phyloP scores from a whole-genome alignment of 1,140 invertebrate genomes.

The Oedothorax gibbosus region DNA sequence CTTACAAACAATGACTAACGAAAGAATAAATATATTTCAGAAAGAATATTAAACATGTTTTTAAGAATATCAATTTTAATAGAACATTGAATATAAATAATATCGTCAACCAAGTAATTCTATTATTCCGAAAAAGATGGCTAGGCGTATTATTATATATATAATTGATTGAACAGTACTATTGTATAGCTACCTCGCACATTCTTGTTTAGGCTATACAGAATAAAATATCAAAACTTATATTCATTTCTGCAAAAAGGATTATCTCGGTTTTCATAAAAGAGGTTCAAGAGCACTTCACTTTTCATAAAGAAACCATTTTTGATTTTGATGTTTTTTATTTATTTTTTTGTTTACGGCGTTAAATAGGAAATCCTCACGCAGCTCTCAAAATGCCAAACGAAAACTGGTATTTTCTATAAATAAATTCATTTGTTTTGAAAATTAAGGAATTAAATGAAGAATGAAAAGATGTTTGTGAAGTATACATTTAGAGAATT shows the following conservation, averaged over 20 bases:
- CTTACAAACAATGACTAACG: too few relatives aligned
- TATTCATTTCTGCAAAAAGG: background rate
- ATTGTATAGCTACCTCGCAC: slow-evolving; percentile 12
- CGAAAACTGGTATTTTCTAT: background rate
- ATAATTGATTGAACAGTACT: background rate
- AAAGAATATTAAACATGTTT: too few relatives aligned
- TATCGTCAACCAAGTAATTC: too few relatives aligned
- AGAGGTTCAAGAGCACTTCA: slow-evolving; percentile 51
- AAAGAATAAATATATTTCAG: too few relatives aligned
- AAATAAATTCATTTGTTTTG: background rate
- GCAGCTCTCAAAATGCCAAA: slow-evolving; percentile 20
- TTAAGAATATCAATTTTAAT: too few relatives aligned
- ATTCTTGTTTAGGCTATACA: background rate
- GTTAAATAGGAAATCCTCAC: slow-evolving; percentile 49
- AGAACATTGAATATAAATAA: too few relatives aligned
- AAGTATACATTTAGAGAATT: too few relatives aligned
- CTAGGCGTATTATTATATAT: background rate
- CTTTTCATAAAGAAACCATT: slow-evolving; percentile 19
- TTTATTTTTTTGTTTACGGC: slow-evolving; percentile 48
- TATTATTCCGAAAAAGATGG: background rate
- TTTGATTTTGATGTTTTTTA: slow-evolving; percentile 23
- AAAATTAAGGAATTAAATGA: background rate
- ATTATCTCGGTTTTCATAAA: background rate
- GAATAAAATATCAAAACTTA: too few relatives aligned
- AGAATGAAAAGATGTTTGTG: background rate